Evolutionary conservation across 2,888 invertebrate genomes (phyloP).

Genomic region (Fissipunctia ypsillon): DNA sequence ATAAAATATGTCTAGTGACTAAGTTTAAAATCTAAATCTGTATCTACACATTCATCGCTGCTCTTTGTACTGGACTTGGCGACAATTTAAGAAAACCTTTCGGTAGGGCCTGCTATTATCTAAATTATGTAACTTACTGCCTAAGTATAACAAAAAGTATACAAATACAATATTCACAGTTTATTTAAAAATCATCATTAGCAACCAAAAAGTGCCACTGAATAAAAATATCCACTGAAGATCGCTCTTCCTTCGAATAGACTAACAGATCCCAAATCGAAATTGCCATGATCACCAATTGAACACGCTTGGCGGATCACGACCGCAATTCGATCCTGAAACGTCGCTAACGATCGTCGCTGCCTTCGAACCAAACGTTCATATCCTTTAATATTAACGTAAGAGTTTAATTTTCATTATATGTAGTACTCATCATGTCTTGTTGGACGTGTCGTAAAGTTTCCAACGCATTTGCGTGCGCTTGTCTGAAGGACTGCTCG

Average conservation of each 20-base stretch:
- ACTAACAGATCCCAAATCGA: constrained; percentile 17
- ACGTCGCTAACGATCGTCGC: constrained; percentile 42
- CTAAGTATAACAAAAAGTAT: not conserved
- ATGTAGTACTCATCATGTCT: constrained; percentile 33
- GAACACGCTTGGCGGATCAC: constrained; percentile 41
- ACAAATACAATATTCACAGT: not conserved
- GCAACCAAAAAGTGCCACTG: not conserved
- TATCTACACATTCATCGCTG: not conserved
- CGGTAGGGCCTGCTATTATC: not conserved
- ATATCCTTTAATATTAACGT: constrained; percentile 37
- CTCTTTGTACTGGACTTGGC: not conserved
- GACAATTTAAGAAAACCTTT: not conserved
- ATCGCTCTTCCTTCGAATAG: not conserved
- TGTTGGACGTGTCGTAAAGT: constrained; percentile 33
- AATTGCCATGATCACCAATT: constrained; percentile 53
- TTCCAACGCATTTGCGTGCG: constrained; percentile 16
- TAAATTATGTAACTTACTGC: not conserved
- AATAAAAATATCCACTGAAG: not conserved
- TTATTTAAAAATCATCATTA: not conserved
- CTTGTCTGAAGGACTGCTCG: constrained; percentile 37
- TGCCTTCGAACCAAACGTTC: constrained; percentile 35
- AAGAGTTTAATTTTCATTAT: constrained; percentile 34
- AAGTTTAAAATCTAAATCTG: not conserved
- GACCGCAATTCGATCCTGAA: constrained; percentile 47
- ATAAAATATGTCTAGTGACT: constrained; percentile 47